Base-by-base conservation (phyloP, 2,888 invertebrate species). In the Amphipyra tragopoginis region DNA sequence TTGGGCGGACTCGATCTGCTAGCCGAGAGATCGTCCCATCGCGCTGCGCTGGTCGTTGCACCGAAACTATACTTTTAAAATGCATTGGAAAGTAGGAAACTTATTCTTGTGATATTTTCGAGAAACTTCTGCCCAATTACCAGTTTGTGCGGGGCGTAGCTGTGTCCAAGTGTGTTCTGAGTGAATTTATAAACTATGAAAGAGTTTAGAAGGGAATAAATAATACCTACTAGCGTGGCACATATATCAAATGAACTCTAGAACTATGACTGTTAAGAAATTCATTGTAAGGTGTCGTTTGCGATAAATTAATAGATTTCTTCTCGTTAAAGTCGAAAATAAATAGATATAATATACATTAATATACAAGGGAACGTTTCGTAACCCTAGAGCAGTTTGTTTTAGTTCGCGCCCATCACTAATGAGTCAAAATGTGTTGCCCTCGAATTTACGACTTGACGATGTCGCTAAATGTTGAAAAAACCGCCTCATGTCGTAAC, bases 1-100 rank as follows among this genome's bases (percentile, higher is more conserved):
- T 94, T 94, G 94, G 90, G 93, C 92, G 94, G 94, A 94, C 94
- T 91, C 93, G 94, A 94, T 94, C 94, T 93, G 94, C 94, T 93
- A 93, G 92, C 85, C 91, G 90, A 91, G 93, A 93, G 93, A 93
- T 90, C 91, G 93, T 90, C 92, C 91, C 93, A 90, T 87, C 89
- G 84, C 83, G 75, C 89, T 88, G 86, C 82, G 86, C 87, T 94
- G 94, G 94, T 94, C 94, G 94, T 94, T 94, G 94, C 94, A 94
- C 94, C 92, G 91, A 90, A 89, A 88, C 88, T 89, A 90, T 90
- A 91, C 92, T 88, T 75, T 90, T 89, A 87, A 93, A 93, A 93
- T 92, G 91, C 93, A 93, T 94, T 94, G 89, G 94, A 94, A 94
- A 94, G 93, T 93, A 86, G 91, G 90, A 93, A 93, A 88, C 84